Base-by-base conservation (phyloP, 2,888 invertebrate genomes). In the Catocala sponsa region DNA sequence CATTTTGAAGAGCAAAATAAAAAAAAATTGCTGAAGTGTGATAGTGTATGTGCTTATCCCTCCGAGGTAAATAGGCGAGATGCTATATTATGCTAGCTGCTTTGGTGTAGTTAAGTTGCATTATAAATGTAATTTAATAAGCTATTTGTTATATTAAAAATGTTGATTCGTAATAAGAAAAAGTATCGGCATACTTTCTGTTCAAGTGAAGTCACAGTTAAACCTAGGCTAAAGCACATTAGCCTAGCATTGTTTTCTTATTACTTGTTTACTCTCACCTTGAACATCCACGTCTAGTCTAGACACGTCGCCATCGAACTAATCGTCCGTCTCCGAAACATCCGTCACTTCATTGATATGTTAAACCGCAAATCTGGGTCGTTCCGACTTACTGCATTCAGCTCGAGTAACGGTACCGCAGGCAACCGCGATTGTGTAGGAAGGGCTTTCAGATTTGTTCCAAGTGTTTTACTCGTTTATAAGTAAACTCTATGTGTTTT, bases 401-500 rank as follows among this genome's bases (percentile, higher is more conserved):
- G 91, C 68, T 56, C 91, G 69, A 70, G 57, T 90, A 92, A 89
- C 92, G 90, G 91, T 79, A 65, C 71, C 72, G 53, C 79, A 85
- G 86, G 86, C 42, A 25, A 46, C 48, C 51, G 44, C 48, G 42
- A 55, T 74, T 61, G 51, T 68, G 52, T 59, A 46, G 54, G 43
- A 59, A 65, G 72, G 79, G 63, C 64, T 74, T 52, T 49, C 58
- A 59, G 52, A 63, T 59, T 60, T 46, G 58, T 63, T 59, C 52
- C 48, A 55, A 70, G 58, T 65, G 60, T 68, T 68, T 56, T 66
- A 72, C 55, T 54, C 44, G 58, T 54, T 38, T 11, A 6, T 44
- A 12, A 12, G 12, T 44, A 6, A 44, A 11, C 0, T 6, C 9
- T 38, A 11, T 47, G 25, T 47, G 47, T 25, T 47, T 35, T 47